phyloP scores from a whole-genome alignment of 2,888 invertebrate species.

The Agriopis aurantiaria region DNA sequence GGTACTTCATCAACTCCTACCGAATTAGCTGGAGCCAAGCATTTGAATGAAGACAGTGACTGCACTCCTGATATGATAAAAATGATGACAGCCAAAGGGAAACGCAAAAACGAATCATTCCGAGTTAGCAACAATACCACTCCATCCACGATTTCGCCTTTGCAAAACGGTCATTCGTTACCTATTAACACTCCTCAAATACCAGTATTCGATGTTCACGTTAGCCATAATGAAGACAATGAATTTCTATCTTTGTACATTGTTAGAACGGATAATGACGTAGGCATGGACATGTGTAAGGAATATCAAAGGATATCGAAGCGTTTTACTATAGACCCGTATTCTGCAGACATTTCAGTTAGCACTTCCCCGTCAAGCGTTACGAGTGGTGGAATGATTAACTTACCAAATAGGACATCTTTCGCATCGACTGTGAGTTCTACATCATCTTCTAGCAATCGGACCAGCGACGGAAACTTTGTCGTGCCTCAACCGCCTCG shows the following conservation, averaged over 20 bases:
- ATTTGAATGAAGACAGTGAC: conserved; percentile 63
- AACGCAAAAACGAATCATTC: conserved; percentile 75
- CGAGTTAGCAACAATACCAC: conserved; percentile 76
- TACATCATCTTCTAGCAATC: conserved; percentile 72
- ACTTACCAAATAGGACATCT: conserved; percentile 75
- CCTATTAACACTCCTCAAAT: conserved; percentile 74
- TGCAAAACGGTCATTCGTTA: conserved; percentile 79
- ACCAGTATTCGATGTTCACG: conserved; percentile 78
- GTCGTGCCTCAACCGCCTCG: conserved; percentile 82
- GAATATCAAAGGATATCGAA: conserved; percentile 83
- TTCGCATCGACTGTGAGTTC: conserved; percentile 79
- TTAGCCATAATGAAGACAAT: conserved; percentile 78
- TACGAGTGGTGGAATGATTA: conserved; percentile 78
- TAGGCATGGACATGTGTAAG: conserved; percentile 80
- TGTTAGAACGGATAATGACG: conserved; percentile 78
- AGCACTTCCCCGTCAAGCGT: conserved; percentile 81
- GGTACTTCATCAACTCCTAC: conserved; percentile 81
- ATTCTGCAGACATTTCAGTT: conserved; percentile 76
- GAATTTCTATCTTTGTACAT: conserved; percentile 79
- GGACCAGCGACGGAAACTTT: conserved; percentile 82
- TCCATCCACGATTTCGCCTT: conserved; percentile 81
- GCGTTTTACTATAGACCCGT: conserved; percentile 79
- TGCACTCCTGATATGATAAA: conserved; percentile 76
- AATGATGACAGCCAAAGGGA: conserved; percentile 63
- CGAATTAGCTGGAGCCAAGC: conserved; percentile 59